Base-by-base conservation (phyloP, 64 coral and sea anemone genomes). In the Platygyra sinensis region DNA sequence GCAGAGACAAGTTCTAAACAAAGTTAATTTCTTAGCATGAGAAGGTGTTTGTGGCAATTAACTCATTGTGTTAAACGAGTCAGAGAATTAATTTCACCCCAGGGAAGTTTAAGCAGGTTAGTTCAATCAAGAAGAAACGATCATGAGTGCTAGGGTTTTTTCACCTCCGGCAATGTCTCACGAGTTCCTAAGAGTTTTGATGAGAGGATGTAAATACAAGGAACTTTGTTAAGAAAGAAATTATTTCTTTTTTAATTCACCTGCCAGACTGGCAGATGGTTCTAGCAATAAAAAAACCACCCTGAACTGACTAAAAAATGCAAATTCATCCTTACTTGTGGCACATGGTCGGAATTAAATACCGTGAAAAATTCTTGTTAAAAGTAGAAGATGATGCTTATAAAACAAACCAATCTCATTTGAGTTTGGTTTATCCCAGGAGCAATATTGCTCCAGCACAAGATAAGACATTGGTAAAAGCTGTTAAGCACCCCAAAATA, bases 21-120 rank as follows among this genome's bases (percentile, higher is more conserved):
- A 85, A 85, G 17, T 85, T 85, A 85, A 72, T 50, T 49, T 72
- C 81, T 30, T 85, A 71, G 81, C 81, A 85, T 72, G 62, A 85
- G 39, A 71, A 72, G 33, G 61, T 85, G 63, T 72, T 85, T 85
- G 81, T 24, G 63, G 81, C 81, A 85, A 85, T 85, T 85, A 85
- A 71, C 62, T 85, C 81, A 85, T 85, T 85, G 81, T 85, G 81
- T 85, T 71, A 85, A 85, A 38, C 81, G 22, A 85, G 63, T 51
- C 10, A 24, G 32, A 14, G 63, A 71, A 85, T 72, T 85, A 65
- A 50, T 85, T 25, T 85, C 81, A 72, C 81, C 81, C 62, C 81
- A 51, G 81, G 81, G 81, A 72, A 9, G 63, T 85, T 85, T 85
- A 25, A 69, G 81, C 15, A 85, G 32, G 28, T 81, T 81, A 72